phyloP scores from a whole-genome alignment of 2,113 vertebrate species.

The Heterocephalus glaber region DNA sequence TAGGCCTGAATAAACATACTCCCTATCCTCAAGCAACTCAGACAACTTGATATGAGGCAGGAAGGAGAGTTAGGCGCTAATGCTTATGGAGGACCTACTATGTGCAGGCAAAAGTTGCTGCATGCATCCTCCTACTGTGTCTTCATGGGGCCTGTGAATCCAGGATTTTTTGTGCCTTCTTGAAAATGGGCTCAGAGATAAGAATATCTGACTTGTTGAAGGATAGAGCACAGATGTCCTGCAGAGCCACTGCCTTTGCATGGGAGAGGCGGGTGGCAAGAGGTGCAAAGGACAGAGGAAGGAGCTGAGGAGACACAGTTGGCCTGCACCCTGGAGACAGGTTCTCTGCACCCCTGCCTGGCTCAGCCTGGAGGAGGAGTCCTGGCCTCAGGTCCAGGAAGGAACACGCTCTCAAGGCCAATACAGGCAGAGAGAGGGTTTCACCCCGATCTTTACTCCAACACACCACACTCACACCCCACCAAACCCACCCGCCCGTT shows the following conservation, averaged over 20 bases:
- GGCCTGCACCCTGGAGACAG: no score
- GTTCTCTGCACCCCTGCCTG: no score
- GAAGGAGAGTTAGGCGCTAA: neutral
- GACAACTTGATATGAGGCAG: neutral
- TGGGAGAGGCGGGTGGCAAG: no score
- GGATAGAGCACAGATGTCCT: neutral
- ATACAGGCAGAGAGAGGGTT: neutral
- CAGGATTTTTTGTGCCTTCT: neutral
- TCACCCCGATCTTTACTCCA: neutral
- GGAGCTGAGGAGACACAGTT: neutral
- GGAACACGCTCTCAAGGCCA: neutral
- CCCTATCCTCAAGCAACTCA: neutral
- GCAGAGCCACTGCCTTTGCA: neutral
- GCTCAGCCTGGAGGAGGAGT: rapidly evolving
- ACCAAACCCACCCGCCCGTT: neutral
- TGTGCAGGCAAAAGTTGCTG: neutral
- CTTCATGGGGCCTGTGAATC: neutral
- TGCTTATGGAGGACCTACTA: neutral
- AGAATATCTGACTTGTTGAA: neutral
- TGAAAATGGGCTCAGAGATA: neutral
- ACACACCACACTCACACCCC: neutral
- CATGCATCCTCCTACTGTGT: neutral
- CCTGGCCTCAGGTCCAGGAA: neutral
- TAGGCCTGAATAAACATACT: neutral
- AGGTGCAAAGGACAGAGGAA: neutral